These are phyloP conservation scores for Leptosomus discolor DNA, from an alignment of 2,113 vertebrate genomes.

Conservation along the genomic window DNA sequence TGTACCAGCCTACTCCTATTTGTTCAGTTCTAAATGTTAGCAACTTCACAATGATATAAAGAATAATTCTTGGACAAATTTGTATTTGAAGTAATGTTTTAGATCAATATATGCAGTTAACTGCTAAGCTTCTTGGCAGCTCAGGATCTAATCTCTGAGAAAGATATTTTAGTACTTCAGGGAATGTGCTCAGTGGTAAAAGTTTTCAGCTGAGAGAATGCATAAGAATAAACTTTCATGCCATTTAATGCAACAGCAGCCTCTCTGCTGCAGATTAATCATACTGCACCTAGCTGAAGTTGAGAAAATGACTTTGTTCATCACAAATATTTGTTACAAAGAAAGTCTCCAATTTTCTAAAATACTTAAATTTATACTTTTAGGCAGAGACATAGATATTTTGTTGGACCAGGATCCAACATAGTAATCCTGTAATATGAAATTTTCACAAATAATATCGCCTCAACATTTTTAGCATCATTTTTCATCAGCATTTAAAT, in stretches of 20 bases:
- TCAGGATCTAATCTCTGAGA: constrained; percentile 2
- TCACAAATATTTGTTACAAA: background rate
- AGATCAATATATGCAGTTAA: constrained; percentile 27
- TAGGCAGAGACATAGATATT: background rate
- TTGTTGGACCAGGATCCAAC: background rate
- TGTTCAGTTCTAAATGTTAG: constrained; percentile 4
- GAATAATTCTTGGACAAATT: constrained; percentile 27
- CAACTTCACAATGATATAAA: background rate
- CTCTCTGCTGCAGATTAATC: background rate
- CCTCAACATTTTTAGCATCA: background rate
- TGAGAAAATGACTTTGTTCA: background rate
- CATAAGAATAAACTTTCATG: background rate
- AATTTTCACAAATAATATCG: background rate
- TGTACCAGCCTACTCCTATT: background rate
- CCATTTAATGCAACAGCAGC: background rate
- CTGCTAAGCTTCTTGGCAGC: background rate
- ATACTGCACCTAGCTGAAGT: background rate
- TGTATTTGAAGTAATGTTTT: constrained; percentile 10
- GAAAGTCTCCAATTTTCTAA: background rate
- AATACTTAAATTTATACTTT: background rate
- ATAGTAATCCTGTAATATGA: background rate
- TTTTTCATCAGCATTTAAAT: background rate
- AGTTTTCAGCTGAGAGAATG: background rate
- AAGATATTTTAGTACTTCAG: background rate
- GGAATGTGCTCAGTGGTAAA: background rate